These are phyloP conservation scores for Siphamia tubifer DNA, from an alignment of 2,113 vertebrate species.

Conservation along the genomic window DNA sequence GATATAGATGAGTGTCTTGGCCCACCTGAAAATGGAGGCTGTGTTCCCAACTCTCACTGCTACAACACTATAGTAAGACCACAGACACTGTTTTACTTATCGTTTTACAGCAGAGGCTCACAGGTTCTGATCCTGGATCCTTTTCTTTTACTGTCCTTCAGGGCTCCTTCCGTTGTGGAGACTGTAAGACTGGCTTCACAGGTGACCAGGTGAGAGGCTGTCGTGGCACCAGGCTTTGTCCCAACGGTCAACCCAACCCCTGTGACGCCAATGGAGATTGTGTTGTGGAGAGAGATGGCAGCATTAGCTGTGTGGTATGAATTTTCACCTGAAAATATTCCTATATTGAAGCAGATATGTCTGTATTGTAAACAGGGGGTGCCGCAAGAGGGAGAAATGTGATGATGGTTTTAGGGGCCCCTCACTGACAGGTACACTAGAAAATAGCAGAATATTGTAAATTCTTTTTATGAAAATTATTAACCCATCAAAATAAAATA, in stretches of 20 bases:
- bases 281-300: constrained; percentile 86
- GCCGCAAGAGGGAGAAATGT: too few relatives aligned
- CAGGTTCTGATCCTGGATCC: constrained; percentile 1
- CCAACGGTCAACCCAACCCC: constrained; percentile 84
- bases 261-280: constrained; percentile 89
- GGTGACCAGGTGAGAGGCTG: constrained; percentile 91
- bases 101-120: background rate
- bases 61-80: constrained; percentile 89
- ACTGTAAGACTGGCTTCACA: constrained; percentile 87
- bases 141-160: constrained; percentile 65
- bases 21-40: constrained; percentile 83
- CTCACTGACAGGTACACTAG: too few relatives aligned
- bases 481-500: too few relatives aligned
- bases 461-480: too few relatives aligned
- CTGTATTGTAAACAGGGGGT: too few relatives aligned
- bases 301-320: constrained; percentile 87
- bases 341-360: background rate
- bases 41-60: constrained; percentile 89
- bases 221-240: constrained; percentile 81
- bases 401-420: too few relatives aligned
- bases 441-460: too few relatives aligned
- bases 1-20: constrained; percentile 92
- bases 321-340: background rate
- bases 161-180: constrained; percentile 93
- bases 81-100: background rate